Percentiles rank a stretch among this genome's conserved stretches.
phyloP scores from a whole-genome alignment of 2,797 vertebrate species.

The Gymnocypris eckloni region DNA sequence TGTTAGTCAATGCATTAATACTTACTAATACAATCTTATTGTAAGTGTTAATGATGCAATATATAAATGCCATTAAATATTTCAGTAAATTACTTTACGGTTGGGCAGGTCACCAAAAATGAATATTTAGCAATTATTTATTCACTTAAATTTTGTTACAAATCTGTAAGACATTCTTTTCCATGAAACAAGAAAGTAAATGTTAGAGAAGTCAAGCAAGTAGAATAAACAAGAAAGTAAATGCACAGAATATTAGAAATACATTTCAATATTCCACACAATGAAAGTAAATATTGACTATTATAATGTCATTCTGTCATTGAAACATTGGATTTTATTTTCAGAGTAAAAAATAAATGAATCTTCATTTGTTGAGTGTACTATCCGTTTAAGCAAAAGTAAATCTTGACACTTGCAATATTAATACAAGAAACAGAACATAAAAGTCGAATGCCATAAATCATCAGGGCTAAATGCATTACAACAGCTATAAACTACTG shows the following conservation, averaged over 20 bases:
- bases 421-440: not conserved
- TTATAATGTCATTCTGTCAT: not conserved
- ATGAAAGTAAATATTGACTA: not conserved
- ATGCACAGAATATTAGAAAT: not conserved
- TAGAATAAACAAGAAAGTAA: not conserved
- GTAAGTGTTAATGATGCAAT: not conserved
- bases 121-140: not conserved
- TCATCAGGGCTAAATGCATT: not conserved
- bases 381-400: not conserved
- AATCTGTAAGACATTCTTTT: not conserved
- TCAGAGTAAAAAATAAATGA: not conserved
- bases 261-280: not conserved
- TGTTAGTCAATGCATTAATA: not conserved
- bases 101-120: not conserved
- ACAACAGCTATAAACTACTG: conserved; percentile 29
- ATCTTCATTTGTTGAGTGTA: not conserved
- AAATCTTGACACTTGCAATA: not conserved
- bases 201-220: not conserved
- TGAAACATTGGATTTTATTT: not conserved
- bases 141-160: not conserved
- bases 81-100: not conserved
- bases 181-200: not conserved
- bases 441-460: not conserved
- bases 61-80: conserved; percentile 54
- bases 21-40: not conserved